These are phyloP conservation scores for Larimichthys polyactis DNA, from an alignment of 2,113 vertebrate species.

Conservation along the genomic window DNA sequence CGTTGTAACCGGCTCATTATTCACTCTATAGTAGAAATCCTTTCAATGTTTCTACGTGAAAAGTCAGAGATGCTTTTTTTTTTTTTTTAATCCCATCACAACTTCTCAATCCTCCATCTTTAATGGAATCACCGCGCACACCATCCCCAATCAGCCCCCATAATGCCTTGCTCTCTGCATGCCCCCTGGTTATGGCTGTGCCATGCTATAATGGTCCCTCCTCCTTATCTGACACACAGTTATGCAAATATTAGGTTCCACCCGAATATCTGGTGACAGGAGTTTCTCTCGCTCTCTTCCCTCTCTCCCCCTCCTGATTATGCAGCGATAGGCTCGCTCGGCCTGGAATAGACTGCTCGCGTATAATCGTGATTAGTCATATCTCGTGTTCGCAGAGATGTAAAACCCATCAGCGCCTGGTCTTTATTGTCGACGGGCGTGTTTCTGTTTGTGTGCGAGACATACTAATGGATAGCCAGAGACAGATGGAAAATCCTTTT, in stretches of 20 bases:
- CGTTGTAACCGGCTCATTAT: conserved; percentile 67
- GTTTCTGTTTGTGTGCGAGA: conserved; percentile 56
- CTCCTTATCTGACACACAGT: conserved; percentile 76
- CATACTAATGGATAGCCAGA: conserved; percentile 54
- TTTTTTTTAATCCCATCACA: neutral
- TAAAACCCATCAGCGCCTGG: conserved; percentile 58
- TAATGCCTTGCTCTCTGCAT: conserved; percentile 68
- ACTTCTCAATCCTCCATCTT: conserved; percentile 68
- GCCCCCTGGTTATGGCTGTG: conserved; percentile 70
- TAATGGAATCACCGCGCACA: conserved; percentile 69
- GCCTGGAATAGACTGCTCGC: conserved; percentile 66
- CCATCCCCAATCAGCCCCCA: conserved; percentile 70
- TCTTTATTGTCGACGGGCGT: conserved; percentile 49
- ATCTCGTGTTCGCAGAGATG: conserved; percentile 71
- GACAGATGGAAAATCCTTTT: conserved; percentile 54
- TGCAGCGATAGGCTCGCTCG: conserved; percentile 68
- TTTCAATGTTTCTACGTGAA: conserved; percentile 62
- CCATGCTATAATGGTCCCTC: conserved; percentile 67
- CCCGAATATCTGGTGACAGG: conserved; percentile 71
- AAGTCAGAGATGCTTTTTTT: conserved; percentile 32
- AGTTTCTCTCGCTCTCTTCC: conserved; percentile 62
- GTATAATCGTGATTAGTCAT: conserved; percentile 76
- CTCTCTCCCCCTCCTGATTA: conserved; percentile 54
- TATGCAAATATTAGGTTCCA: conserved; percentile 81
- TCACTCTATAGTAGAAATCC: conserved; percentile 44